Evolutionary conservation across 2,888 invertebrate species (phyloP).

Genomic region (Drosophila subsilvestris): DNA sequence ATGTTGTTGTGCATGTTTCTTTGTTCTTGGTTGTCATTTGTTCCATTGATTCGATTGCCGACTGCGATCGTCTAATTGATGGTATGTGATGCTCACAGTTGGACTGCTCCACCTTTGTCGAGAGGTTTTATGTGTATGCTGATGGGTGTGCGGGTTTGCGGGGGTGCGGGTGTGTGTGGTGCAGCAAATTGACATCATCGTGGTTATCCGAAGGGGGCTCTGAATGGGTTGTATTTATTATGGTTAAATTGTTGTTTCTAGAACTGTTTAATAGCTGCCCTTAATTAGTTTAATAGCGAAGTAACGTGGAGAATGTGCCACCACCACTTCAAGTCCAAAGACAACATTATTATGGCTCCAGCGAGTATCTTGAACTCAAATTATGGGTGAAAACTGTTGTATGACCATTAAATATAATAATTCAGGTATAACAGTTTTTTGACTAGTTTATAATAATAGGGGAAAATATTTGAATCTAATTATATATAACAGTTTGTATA

Average conservation of each 20-base stretch:
- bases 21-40: conserved; percentile 33
- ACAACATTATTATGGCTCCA: no score
- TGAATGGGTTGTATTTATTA: background rate
- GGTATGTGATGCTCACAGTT: conserved; percentile 21
- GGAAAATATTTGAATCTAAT: no score
- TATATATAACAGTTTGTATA: no score
- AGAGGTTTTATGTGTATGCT: background rate
- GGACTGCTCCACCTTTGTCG: background rate
- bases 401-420: no score
- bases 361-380: no score
- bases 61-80: conserved; percentile 41
- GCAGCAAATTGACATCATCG: background rate
- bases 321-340: no score
- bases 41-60: conserved; percentile 40
- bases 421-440: no score
- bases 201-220: background rate
- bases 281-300: background rate
- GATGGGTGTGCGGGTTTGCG: conserved; percentile 1
- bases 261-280: background rate
- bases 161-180: conserved; percentile 5
- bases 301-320: background rate
- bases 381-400: no score
- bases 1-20: background rate
- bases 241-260: background rate
- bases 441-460: no score